Evolutionary conservation across 2,797 vertebrate genomes (phyloP), one percentile per base, ranked within the genome.

Genomic region (Coendou prehensilis): DNA sequence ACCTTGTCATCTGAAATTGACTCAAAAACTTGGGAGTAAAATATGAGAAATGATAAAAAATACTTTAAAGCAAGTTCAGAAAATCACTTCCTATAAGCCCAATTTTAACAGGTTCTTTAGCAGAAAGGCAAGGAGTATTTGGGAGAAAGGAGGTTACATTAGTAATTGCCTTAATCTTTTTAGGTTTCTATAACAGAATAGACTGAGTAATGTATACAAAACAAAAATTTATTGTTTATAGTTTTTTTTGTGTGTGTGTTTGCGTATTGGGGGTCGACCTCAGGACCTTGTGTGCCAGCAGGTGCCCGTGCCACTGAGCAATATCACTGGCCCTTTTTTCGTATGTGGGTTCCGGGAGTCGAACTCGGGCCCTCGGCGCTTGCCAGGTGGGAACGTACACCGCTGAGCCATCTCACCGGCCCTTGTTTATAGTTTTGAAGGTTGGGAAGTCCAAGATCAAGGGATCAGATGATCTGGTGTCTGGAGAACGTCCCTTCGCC

Each of bases 401-500:
- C 37, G 37, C 37, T 41, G 37, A 41, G 37, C 37, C 37, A 41
- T 41, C 37, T 41, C 37, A 41, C 37, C 37, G 37, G 37, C 37
- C 37, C 37, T n/a, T 33, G 15, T 28, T 79, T 23, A 22, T 26
- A 30, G 13, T 84, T 71, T 41, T 69, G 41, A 41, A 59, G 23
- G 30, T 5, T 26, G 30, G 61, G 56, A 73, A 28, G 41, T 69
- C 30, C 73, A 75, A 78, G 56, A 47, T 28, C 9, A 45, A 20
- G 26, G 14, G 23, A 9, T 20, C 56, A 2, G 67, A 13, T 33
- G 41, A 69, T 41, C 11, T 56, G 18, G 17, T 78, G n/a, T 23
- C 52, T 37, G 26, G 15, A 2, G 1, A 45, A 45, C 28, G 14
- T 6, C 9, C 3, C 0, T n/a, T 28, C 22, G 30, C 6, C 9